Conservation (phyloP, 2,888 invertebrate species). For the Crepidodera aurea region DNA sequence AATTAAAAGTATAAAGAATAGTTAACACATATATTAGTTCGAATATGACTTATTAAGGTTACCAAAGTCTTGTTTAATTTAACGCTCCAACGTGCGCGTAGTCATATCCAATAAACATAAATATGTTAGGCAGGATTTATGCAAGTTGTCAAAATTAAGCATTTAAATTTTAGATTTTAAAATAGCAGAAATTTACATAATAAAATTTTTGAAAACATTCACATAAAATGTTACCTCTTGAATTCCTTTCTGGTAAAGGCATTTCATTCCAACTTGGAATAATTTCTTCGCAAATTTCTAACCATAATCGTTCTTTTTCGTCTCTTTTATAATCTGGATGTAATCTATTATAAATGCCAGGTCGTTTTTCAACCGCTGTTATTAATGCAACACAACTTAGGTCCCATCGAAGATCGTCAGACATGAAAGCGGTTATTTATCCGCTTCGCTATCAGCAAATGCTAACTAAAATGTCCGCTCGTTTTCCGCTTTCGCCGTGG, state of each 20-base stretch:
- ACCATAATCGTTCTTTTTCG: slow-evolving; percentile 16
- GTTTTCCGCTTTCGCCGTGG: background rate
- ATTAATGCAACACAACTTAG: slow-evolving; percentile 3
- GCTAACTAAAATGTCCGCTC: slow-evolving; percentile 10
- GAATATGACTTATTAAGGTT: too few species aligned
- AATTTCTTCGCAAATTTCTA: slow-evolving; percentile 14
- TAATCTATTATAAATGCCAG: slow-evolving; percentile 4
- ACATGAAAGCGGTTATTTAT: slow-evolving; percentile 18
- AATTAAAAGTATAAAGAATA: background rate
- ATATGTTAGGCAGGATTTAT: slow-evolving; percentile 7
- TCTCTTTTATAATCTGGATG: slow-evolving; percentile 18
- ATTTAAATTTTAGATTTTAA: background rate
- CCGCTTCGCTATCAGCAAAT: slow-evolving; percentile 8
- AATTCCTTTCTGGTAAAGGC: slow-evolving; percentile 1
- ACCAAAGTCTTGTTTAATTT: background rate
- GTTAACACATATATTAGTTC: too few species aligned
- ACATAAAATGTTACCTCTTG: slow-evolving; percentile 8
- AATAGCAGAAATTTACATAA: background rate
- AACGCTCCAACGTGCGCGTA: background rate
- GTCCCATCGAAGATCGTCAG: slow-evolving; percentile 6
- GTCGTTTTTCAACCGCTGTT: slow-evolving; percentile 9
- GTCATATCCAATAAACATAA: slow-evolving; percentile 2
- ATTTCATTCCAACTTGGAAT: slow-evolving; percentile 13
- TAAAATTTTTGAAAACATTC: too few species aligned
- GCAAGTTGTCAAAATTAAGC: slow-evolving; percentile 1